Evolutionary conservation across 2,888 invertebrate species (phyloP), one percentile per base, ranked within the genome.

Genomic region (Linnaemya vulpina): DNA sequence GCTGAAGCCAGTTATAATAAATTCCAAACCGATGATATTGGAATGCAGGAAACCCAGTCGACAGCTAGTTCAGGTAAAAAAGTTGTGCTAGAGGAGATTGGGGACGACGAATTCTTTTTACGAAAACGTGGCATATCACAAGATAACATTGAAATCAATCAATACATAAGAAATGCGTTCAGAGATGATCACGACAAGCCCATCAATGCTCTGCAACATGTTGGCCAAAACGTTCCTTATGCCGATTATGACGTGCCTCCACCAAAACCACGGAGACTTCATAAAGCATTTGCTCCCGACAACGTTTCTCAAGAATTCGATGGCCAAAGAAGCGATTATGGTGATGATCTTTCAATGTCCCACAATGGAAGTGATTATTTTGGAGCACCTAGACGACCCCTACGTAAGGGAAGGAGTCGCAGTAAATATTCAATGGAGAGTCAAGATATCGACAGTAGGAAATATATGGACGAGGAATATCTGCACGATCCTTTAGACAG

Each of bases 51-150:
- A 83, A 93, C 92, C 1, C 94, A 94, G 75, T 95, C 95, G 0
- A 94, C 94, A 1, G 94, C 94, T 1, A 95, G 95, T 87, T 95
- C 95, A 0, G 94, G 94, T 60, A 93, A 94, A 70, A 94, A 94
- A 70, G 95, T 95, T 0, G 95, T 96, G 3, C 94, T 97, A 89
- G 97, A 97, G 93, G 96, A 97, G 93, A 96, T 97, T 87, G 95
- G 97, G 90, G 96, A 96, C 58, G 97, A 97, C 92, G 97, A 97
- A 93, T 97, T 97, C 93, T 96, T 97, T 91, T 93, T 97, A 84
- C 94, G 97, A 87, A 96, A 96, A 92, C 95, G 96, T 90, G 97
- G 96, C 85, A 95, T 96, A 89, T 96, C 96, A 87, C 90, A 92
- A 82, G 96, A 96, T 92, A 95, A 96, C 93, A 96, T 96, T 90